These are phyloP conservation scores for Eulemur macaco DNA, from an alignment of 2,113 vertebrate species.

Conservation along the genomic window DNA sequence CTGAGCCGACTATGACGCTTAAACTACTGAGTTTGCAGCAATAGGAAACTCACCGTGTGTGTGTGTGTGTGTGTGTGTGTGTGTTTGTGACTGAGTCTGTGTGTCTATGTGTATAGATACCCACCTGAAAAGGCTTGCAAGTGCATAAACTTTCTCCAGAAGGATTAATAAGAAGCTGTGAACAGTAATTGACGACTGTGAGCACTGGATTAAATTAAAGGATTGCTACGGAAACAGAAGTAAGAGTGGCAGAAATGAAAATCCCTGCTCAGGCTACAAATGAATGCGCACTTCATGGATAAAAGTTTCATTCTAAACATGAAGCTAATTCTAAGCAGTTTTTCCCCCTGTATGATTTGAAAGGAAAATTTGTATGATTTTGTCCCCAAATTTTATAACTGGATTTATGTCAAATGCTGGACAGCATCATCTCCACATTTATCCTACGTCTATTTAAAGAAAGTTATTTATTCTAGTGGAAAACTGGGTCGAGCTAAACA, in stretches of 20 bases:
- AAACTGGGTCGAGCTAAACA: constrained; percentile 10
- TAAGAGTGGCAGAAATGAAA: background rate
- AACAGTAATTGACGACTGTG: background rate
- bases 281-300: background rate
- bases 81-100: background rate
- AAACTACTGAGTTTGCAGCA: background rate
- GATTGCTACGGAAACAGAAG: background rate
- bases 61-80: too few relatives aligned
- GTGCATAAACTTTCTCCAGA: background rate
- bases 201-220: too few relatives aligned
- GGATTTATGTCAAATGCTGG: background rate
- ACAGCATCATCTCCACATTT: background rate
- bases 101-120: too few relatives aligned
- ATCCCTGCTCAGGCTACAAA: background rate
- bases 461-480: background rate
- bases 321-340: background rate
- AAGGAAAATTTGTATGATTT: background rate
- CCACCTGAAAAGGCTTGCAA: background rate
- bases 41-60: background rate
- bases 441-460: background rate
- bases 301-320: background rate
- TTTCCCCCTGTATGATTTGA: background rate
- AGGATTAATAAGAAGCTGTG: background rate
- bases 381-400: background rate
- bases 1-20: background rate